These are phyloP conservation scores for Nothura maculosa DNA, from an alignment of 2,797 vertebrate genomes.

Conservation along the genomic window DNA sequence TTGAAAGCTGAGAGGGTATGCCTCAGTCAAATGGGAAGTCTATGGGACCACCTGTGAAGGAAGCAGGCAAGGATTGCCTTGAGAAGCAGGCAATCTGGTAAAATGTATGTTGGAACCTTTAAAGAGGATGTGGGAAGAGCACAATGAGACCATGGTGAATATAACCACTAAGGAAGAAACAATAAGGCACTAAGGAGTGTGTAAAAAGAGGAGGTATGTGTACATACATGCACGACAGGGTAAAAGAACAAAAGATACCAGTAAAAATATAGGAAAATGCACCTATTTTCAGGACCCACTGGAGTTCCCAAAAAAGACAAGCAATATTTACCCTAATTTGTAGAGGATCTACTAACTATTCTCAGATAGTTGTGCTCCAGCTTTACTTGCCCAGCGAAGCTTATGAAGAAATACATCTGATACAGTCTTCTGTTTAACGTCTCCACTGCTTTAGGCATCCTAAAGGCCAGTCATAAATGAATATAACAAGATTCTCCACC, in stretches of 20 bases:
- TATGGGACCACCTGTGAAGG: rapidly evolving
- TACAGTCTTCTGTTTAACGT: not conserved
- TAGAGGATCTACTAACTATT: not conserved
- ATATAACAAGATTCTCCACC: not conserved
- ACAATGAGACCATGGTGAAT: not conserved
- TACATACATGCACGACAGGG: not conserved
- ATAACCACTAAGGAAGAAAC: not conserved
- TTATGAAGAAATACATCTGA: not conserved
- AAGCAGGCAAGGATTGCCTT: rapidly evolving
- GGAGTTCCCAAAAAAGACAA: not conserved
- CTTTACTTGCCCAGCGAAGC: not conserved
- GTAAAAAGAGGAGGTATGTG: not conserved
- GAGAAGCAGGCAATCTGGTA: not conserved
- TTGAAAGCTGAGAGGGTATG: not conserved
- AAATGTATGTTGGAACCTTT: not conserved
- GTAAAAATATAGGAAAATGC: not conserved
- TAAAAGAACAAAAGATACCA: not conserved
- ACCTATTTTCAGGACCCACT: not conserved
- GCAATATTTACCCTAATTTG: not conserved
- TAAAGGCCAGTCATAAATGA: not conserved
- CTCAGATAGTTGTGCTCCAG: not conserved
- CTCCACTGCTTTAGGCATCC: not conserved
- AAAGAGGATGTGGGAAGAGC: not conserved
- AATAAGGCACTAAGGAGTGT: not conserved
- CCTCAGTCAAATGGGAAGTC: not conserved